Evolutionary conservation across 2,888 invertebrate species (phyloP).

Genomic region (Coenonympha arcania): DNA sequence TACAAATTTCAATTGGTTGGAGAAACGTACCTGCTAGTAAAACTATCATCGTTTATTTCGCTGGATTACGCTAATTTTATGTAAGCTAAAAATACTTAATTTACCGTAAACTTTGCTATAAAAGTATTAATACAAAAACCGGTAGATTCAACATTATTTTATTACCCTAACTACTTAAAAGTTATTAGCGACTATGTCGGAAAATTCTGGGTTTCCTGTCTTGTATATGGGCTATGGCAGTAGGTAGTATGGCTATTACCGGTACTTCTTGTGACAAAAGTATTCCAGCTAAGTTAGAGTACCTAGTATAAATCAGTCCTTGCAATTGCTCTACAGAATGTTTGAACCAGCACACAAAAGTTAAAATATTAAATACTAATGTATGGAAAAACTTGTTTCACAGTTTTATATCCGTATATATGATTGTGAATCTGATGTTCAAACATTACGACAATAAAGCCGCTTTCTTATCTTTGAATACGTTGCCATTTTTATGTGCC

Average conservation of each 20-base stretch:
- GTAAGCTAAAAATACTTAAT: not conserved
- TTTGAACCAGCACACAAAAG: not conserved
- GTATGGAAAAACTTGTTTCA: not conserved
- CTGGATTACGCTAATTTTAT: no score
- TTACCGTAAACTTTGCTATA: not conserved
- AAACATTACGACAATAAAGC: not conserved
- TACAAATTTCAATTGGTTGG: no score
- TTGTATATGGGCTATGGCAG: not conserved
- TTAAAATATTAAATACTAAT: not conserved
- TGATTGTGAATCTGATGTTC: not conserved
- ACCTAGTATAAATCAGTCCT: no score
- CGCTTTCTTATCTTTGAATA: slow-evolving; percentile 9
- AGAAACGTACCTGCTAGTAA: no score
- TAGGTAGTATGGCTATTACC: not conserved
- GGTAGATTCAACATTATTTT: not conserved
- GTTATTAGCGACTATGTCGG: not conserved
- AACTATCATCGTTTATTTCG: no score
- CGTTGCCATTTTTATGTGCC: slow-evolving; percentile 9
- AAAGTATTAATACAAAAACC: not conserved
- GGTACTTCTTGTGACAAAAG: no score
- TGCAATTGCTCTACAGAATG: not conserved
- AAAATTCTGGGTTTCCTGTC: not conserved
- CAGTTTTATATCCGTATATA: not conserved
- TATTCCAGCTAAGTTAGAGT: no score
- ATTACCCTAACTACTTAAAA: not conserved